Conservation (phyloP, 1,140 invertebrate species). For the Plodia interpunctella region DNA sequence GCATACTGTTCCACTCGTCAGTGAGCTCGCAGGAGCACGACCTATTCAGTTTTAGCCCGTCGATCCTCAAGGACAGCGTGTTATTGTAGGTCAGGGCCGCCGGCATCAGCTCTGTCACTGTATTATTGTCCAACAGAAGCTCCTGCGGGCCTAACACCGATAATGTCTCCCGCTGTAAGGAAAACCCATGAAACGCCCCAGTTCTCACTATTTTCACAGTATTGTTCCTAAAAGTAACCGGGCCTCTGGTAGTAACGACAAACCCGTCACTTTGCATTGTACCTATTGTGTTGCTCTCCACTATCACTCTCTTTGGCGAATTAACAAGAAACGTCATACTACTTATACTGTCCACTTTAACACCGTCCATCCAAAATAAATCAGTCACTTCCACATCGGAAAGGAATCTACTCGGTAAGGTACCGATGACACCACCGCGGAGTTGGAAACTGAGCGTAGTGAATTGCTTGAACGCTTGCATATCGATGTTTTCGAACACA, state of each 20-base stretch:
- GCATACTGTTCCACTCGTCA: conserved; percentile 52
- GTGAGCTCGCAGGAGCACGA: conserved; percentile 79
- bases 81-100: conserved; percentile 79
- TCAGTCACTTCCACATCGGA: conserved; percentile 84
- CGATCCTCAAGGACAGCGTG: conserved; percentile 75
- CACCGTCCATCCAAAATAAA: conserved; percentile 81
- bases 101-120: conserved; percentile 75
- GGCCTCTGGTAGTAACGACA: conserved; percentile 78
- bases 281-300: conserved; percentile 80
- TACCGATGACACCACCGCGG: conserved; percentile 61
- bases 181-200: conserved; percentile 81
- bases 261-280: conserved; percentile 82
- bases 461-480: conserved; percentile 88
- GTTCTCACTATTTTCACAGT: conserved; percentile 76
- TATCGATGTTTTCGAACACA: conserved; percentile 79
- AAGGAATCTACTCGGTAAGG: conserved; percentile 83
- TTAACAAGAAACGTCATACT: conserved; percentile 81
- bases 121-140: conserved; percentile 82
- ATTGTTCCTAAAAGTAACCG: conserved; percentile 83
- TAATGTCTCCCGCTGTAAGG: conserved; percentile 70
- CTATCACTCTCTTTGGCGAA: conserved; percentile 77
- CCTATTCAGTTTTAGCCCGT: conserved; percentile 79
- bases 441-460: conserved; percentile 81
- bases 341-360: conserved; percentile 77
- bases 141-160: conserved; percentile 58